Conservation (phyloP, 1,140 invertebrate species). For the Venustaconcha ellipsiformis region DNA sequence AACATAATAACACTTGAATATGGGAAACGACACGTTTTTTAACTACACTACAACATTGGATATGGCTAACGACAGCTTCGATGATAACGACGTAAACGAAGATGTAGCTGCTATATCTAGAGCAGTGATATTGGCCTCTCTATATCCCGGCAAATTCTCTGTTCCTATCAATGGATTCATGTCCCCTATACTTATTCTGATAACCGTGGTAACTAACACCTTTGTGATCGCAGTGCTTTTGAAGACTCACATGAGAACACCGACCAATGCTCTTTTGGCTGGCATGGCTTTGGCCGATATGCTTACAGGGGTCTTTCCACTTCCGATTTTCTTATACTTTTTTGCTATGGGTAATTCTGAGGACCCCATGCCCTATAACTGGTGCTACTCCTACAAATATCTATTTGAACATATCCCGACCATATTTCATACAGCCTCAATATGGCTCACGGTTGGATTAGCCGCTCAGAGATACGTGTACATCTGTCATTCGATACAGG, state of each 20-base stretch:
- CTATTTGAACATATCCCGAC: slow-evolving; percentile 76
- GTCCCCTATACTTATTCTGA: slow-evolving; percentile 85
- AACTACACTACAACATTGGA: no score
- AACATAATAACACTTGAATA: no score
- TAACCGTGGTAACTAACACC: slow-evolving; percentile 92
- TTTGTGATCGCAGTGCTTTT: slow-evolving; percentile 82
- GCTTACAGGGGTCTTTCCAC: slow-evolving; percentile 89
- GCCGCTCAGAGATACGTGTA: slow-evolving; percentile 91
- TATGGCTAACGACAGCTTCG: no score
- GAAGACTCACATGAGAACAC: slow-evolving; percentile 76
- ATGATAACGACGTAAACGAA: no score
- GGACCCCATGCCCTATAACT: slow-evolving; percentile 60
- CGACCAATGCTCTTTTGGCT: slow-evolving; percentile 79
- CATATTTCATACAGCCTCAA: slow-evolving; percentile 91
- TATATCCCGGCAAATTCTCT: slow-evolving; percentile 44
- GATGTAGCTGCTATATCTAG: no score
- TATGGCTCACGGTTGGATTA: slow-evolving; percentile 87
- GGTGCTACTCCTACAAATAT: slow-evolving; percentile 81
- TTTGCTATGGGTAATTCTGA: slow-evolving; percentile 90
- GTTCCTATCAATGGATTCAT: slow-evolving; percentile 73
- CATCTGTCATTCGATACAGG: slow-evolving; percentile 88
- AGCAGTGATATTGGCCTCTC: no score
- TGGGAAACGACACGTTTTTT: no score
- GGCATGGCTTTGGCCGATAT: slow-evolving; percentile 94
- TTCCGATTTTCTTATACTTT: slow-evolving; percentile 90